Conservation (phyloP, 2,888 invertebrate genomes). For the Aspidapion aeneum region DNA sequence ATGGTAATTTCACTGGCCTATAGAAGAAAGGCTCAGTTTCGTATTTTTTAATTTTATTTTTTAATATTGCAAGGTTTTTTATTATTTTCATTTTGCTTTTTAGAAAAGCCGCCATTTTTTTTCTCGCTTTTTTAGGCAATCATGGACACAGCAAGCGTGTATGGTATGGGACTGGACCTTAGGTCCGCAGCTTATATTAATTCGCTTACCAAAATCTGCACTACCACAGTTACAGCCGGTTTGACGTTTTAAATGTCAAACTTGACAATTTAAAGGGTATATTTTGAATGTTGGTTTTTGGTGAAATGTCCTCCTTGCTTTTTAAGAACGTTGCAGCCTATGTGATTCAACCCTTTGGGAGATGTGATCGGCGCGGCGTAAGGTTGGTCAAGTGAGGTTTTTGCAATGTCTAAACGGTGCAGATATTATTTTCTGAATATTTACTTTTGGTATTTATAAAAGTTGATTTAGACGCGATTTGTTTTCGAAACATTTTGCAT, state of each 20-base stretch:
- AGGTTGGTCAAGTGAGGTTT: too few relatives aligned
- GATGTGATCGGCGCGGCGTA: too few relatives aligned
- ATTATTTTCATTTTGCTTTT: not conserved
- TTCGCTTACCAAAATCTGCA: slow-evolving; percentile 95
- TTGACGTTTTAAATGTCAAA: slow-evolving; percentile 14
- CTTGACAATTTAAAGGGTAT: not conserved
- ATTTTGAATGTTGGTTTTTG: not conserved
- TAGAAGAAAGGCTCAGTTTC: too few relatives aligned
- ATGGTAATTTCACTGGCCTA: too few relatives aligned
- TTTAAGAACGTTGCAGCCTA: not conserved
- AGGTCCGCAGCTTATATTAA: slow-evolving; percentile 96
- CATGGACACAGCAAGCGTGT: slow-evolving; percentile 72
- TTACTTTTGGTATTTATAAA: too few relatives aligned
- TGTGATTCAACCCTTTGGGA: too few relatives aligned
- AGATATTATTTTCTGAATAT: too few relatives aligned
- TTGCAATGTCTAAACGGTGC: too few relatives aligned
- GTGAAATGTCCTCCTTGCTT: not conserved
- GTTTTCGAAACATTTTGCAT: too few relatives aligned
- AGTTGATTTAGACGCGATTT: too few relatives aligned
- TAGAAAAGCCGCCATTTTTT: not conserved
- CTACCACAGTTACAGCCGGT: slow-evolving; percentile 82
- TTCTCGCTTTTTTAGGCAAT: slow-evolving; percentile 1
- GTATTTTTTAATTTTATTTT: too few relatives aligned
- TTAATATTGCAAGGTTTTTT: not conserved
- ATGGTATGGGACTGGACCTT: slow-evolving; percentile 86